phyloP scores from a whole-genome alignment of 2,888 invertebrate species.

The Mythimna loreyi region DNA sequence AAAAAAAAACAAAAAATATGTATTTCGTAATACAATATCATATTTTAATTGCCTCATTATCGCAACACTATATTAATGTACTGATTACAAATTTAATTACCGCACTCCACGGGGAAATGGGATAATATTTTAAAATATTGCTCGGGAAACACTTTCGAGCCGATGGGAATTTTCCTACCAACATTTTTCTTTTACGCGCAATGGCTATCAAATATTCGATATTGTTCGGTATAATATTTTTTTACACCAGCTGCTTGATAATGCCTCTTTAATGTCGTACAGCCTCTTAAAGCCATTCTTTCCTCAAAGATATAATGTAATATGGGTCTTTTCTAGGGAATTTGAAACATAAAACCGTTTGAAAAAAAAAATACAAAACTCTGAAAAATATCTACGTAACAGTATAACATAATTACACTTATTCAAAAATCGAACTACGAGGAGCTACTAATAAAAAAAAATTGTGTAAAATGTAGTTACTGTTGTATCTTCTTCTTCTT shows the following conservation, averaged over 20 bases:
- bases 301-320: no score
- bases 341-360: no score
- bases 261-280: no score
- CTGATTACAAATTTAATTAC: slow-evolving; percentile 29
- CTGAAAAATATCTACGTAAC: no score
- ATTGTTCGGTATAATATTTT: neutral
- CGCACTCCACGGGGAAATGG: slow-evolving; percentile 14
- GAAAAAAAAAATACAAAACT: no score
- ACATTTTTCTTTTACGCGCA: slow-evolving; percentile 34
- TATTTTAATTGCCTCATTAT: slow-evolving; percentile 24
- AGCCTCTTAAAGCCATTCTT: no score
- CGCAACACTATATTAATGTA: neutral
- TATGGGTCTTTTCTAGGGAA: no score
- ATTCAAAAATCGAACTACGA: no score
- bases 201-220: slow-evolving; percentile 27
- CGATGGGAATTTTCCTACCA: slow-evolving; percentile 40
- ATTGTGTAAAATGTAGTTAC: no score
- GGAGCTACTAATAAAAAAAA: no score
- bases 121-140: slow-evolving; percentile 50
- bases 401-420: no score
- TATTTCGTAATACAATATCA: slow-evolving; percentile 4
- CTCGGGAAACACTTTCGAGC: slow-evolving; percentile 56
- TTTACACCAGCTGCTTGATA: neutral
- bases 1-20: neutral
- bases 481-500: no score